phyloP scores from a whole-genome alignment of 2,113 vertebrate genomes.

The Misgurnus anguillicaudatus region DNA sequence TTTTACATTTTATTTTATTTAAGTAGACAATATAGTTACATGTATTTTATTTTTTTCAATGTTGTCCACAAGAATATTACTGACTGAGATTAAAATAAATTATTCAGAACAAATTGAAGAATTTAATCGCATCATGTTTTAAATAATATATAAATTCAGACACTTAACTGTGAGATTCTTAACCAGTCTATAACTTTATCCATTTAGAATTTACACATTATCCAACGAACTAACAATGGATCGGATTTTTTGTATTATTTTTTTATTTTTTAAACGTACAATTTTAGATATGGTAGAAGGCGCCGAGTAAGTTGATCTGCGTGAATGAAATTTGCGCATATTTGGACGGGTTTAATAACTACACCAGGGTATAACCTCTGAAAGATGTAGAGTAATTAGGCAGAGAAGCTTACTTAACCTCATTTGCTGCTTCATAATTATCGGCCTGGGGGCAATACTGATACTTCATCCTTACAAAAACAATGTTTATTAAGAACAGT shows the following conservation, averaged over 20 bases:
- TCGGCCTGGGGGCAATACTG: conserved; percentile 68
- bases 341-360: conserved; percentile 54
- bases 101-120: not conserved
- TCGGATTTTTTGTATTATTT: too few species aligned
- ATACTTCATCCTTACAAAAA: conserved; percentile 78
- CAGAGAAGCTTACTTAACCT: conserved; percentile 76
- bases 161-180: too few species aligned
- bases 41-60: not conserved
- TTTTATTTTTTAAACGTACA: not conserved
- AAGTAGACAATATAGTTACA: too few species aligned
- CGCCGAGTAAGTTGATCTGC: not conserved
- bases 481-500: conserved; percentile 77
- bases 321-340: conserved; percentile 48
- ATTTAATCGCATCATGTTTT: too few species aligned
- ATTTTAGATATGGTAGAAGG: not conserved
- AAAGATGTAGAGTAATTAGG: conserved; percentile 72
- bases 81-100: not conserved
- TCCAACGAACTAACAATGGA: not conserved
- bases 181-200: not conserved
- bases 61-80: not conserved
- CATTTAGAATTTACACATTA: not conserved
- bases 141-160: too few species aligned
- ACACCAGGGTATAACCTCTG: conserved; percentile 61
- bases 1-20: too few species aligned
- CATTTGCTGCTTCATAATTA: conserved; percentile 70